Evolutionary conservation across 2,888 invertebrate genomes (phyloP).

Genomic region (Meiosimyza platycephala): DNA sequence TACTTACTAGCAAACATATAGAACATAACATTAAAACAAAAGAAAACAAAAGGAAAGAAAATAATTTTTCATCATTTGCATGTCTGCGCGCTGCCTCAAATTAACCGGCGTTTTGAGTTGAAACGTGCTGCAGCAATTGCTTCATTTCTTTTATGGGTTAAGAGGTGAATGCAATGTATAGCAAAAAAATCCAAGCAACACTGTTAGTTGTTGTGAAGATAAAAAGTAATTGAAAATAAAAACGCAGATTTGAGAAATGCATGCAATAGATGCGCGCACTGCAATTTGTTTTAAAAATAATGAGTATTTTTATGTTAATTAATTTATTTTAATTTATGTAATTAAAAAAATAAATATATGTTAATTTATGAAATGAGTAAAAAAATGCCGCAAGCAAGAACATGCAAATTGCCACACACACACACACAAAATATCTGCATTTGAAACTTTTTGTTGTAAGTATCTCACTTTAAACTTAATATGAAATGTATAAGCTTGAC

Average conservation of each 20-base stretch:
- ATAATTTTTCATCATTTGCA: slow-evolving; percentile 1
- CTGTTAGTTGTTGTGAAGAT: not conserved
- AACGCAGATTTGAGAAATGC: slow-evolving; percentile 1
- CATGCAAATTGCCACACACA: no score
- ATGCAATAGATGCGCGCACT: not conserved
- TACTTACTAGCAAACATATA: no score
- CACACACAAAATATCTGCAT: no score
- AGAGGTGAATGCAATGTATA: slow-evolving; percentile 51
- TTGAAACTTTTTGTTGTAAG: no score
- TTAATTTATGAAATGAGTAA: no score
- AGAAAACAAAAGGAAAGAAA: no score
- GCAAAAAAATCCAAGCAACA: not conserved
- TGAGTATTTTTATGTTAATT: slow-evolving; percentile 17
- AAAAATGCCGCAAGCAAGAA: no score
- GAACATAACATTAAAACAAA: no score
- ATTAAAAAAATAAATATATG: no score
- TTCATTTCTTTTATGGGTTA: slow-evolving; percentile 61
- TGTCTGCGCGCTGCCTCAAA: not conserved
- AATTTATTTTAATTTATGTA: not conserved
- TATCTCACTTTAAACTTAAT: no score
- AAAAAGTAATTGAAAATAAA: slow-evolving; percentile 40
- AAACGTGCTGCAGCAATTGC: slow-evolving; percentile 40
- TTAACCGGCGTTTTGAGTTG: not conserved
- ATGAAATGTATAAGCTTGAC: no score
- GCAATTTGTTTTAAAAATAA: slow-evolving; percentile 20